phyloP scores from a whole-genome alignment of 2,888 invertebrate genomes.

The Chrysodeixis includens region DNA sequence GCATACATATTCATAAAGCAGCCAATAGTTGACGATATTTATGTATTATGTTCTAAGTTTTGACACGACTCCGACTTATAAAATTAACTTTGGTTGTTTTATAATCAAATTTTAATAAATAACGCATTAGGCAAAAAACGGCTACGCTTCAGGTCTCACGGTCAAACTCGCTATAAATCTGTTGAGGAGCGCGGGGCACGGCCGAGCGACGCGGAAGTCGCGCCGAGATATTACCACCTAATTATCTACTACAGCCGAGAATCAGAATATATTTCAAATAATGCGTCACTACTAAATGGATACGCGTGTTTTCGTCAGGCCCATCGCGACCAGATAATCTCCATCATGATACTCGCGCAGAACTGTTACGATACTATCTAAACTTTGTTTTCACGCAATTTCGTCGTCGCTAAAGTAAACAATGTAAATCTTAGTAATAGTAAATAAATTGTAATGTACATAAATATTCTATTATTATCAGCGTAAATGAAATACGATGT shows the following conservation, averaged over 20 bases:
- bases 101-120: slow-evolving; percentile 87
- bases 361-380: slow-evolving; percentile 9
- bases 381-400: slow-evolving; percentile 1
- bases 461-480: neutral
- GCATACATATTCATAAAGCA: slow-evolving; percentile 76
- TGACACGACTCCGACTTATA: slow-evolving; percentile 75
- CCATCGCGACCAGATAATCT: slow-evolving; percentile 23
- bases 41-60: slow-evolving; percentile 74
- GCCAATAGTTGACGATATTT: slow-evolving; percentile 72
- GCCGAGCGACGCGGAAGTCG: slow-evolving; percentile 75
- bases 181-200: slow-evolving; percentile 73
- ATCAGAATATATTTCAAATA: slow-evolving; percentile 68
- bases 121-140: slow-evolving; percentile 86
- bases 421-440: neutral
- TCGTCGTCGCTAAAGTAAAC: neutral
- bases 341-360: slow-evolving; percentile 22
- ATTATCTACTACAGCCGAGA: slow-evolving; percentile 72
- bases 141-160: slow-evolving; percentile 86
- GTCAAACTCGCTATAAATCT: slow-evolving; percentile 87
- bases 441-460: neutral
- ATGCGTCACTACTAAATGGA: slow-evolving; percentile 64
- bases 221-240: slow-evolving; percentile 71
- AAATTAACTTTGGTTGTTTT: slow-evolving; percentile 80
- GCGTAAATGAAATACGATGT: neutral
- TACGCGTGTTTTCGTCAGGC: slow-evolving; percentile 49